Evolutionary conservation across 2,888 invertebrate species (phyloP).

Genomic region (Drosophila neoperkinsi): DNA sequence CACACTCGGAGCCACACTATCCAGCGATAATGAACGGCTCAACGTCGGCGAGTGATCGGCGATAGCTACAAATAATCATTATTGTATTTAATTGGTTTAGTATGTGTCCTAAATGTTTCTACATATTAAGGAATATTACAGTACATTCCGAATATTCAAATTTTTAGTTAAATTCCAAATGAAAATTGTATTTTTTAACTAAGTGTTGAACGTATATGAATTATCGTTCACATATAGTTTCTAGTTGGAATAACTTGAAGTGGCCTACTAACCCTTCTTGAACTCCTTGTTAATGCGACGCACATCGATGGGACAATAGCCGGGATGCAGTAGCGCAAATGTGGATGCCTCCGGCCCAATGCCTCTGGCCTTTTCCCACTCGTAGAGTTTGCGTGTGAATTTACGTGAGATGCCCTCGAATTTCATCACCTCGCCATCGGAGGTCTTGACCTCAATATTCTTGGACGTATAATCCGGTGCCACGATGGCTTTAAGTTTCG

Average conservation of each 20-base stretch:
- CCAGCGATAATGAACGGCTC: slow-evolving; percentile 91
- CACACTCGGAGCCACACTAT: slow-evolving; percentile 89
- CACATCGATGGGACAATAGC: slow-evolving; percentile 85
- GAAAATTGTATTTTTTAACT: neutral
- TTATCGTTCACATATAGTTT: no score
- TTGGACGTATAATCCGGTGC: slow-evolving; percentile 86
- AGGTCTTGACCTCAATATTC: slow-evolving; percentile 93
- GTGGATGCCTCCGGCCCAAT: slow-evolving; percentile 94
- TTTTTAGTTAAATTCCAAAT: no score
- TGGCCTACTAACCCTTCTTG: slow-evolving; percentile 70
- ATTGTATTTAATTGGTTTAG: neutral
- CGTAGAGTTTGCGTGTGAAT: slow-evolving; percentile 95
- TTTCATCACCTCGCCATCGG: slow-evolving; percentile 91
- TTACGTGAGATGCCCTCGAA: slow-evolving; percentile 95
- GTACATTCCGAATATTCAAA: neutral
- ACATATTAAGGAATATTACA: neutral
- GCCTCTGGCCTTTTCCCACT: slow-evolving; percentile 96
- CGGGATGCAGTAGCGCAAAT: slow-evolving; percentile 90
- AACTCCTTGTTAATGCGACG: slow-evolving; percentile 82
- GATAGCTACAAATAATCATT: slow-evolving; percentile 50
- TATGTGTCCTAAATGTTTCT: no score
- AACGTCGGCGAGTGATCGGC: slow-evolving; percentile 85
- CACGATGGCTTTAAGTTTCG: slow-evolving; percentile 86
- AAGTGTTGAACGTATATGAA: no score
- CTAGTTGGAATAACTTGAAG: neutral